Evolutionary conservation across 1,140 invertebrate species (phyloP).

Genomic region (Ceratosolen solmsi): DNA sequence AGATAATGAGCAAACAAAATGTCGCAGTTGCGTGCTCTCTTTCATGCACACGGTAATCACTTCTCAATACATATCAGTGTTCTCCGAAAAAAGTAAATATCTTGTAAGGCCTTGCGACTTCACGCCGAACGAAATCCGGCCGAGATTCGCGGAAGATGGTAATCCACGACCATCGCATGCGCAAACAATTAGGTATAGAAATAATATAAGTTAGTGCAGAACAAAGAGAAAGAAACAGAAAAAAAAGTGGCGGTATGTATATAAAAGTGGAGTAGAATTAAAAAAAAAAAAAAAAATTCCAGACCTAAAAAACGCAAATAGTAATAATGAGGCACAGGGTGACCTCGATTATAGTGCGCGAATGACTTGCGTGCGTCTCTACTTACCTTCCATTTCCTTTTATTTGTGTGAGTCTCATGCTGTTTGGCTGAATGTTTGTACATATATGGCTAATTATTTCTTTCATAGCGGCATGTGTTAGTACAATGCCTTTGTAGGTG

Average conservation of each 20-base stretch:
- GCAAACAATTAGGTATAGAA: slow-evolving; percentile 27
- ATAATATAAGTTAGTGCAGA: neutral
- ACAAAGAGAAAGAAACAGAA: neutral
- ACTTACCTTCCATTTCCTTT: slow-evolving; percentile 39
- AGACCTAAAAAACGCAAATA: neutral
- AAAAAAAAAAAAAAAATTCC: neutral
- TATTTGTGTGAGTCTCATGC: neutral
- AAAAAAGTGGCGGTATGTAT: neutral
- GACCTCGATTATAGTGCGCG: slow-evolving; percentile 59
- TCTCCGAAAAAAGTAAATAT: neutral
- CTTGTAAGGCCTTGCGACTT: neutral
- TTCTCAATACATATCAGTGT: slow-evolving; percentile 12
- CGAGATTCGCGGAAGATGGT: neutral
- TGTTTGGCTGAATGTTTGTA: neutral
- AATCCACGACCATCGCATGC: slow-evolving; percentile 4
- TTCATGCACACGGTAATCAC: neutral
- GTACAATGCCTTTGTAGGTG: slow-evolving; percentile 11
- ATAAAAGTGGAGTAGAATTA: neutral
- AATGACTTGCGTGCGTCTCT: slow-evolving; percentile 56
- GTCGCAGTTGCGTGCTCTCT: neutral
- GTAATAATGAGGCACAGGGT: slow-evolving; percentile 55
- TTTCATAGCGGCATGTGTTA: neutral
- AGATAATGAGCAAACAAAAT: neutral
- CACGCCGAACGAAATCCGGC: neutral
- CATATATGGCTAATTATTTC: slow-evolving; percentile 30